A percentile compares a stretch with the other conserved stretches of the same genome.
Evolutionary conservation across 2,113 vertebrate genomes (phyloP).

Genomic region (Austrofundulus limnaeus): DNA sequence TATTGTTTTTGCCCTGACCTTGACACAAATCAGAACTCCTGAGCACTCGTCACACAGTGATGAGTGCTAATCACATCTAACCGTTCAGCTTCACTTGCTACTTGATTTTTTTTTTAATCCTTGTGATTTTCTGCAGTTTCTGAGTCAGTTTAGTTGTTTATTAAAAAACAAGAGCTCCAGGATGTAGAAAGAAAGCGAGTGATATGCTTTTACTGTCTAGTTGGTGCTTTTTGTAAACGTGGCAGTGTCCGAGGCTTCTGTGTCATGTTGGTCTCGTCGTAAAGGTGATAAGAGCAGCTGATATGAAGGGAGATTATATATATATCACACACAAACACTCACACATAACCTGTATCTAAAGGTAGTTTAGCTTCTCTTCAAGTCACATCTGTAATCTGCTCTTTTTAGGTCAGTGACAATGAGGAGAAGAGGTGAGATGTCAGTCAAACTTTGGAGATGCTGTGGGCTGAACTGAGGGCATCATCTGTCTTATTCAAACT

Average conservation of each 20-base stretch:
- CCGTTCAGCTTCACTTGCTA: not conserved
- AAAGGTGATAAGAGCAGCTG: constrained; percentile 6
- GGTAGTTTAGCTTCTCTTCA: constrained; percentile 18
- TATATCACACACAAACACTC: too few species aligned
- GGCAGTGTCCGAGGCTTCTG: not conserved
- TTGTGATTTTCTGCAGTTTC: not conserved
- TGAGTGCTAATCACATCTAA: not conserved
- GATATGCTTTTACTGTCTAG: not conserved
- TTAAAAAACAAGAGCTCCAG: too few species aligned
- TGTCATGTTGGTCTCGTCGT: not conserved
- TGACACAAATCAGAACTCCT: too few species aligned
- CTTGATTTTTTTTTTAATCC: not conserved
- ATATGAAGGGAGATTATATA: too few species aligned
- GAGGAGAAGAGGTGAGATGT: constrained; percentile 55
- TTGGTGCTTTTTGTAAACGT: not conserved
- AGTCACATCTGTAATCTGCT: constrained; percentile 49
- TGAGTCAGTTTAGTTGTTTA: not conserved
- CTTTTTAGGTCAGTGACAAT: constrained; percentile 58
- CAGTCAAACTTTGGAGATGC: constrained; percentile 3
- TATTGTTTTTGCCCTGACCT: too few species aligned
- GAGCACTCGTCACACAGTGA: too few species aligned
- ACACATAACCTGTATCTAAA: constrained; percentile 21
- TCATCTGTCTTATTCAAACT: constrained; percentile 9
- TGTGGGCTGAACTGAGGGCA: not conserved
- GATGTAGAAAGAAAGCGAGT: not conserved